Evolutionary conservation across 2,113 vertebrate species (phyloP).

Genomic region (Eulacestoma nigropectus): DNA sequence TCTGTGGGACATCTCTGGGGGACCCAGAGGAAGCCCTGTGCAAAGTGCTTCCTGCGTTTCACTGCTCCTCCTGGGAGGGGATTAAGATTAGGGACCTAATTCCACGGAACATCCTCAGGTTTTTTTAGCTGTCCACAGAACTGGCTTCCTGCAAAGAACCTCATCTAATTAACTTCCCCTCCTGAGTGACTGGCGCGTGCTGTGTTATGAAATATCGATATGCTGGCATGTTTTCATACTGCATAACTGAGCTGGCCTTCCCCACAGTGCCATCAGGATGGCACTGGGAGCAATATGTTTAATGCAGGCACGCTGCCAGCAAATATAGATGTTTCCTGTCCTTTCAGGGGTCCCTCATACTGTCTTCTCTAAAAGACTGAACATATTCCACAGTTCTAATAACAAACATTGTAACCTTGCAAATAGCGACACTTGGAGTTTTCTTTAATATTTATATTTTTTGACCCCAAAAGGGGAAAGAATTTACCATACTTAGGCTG

Average conservation of each 20-base stretch:
- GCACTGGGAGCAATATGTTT: slow-evolving; percentile 50
- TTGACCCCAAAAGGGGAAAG: slow-evolving; percentile 67
- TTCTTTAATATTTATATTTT: slow-evolving; percentile 57
- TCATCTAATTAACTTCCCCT: slow-evolving; percentile 58
- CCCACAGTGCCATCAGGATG: slow-evolving; percentile 46
- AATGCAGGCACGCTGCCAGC: background rate
- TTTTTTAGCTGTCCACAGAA: slow-evolving; percentile 73
- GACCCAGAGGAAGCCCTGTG: slow-evolving; percentile 31
- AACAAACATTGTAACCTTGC: slow-evolving; percentile 66
- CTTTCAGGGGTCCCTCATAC: background rate
- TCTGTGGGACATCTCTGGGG: slow-evolving; percentile 59
- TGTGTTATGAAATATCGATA: slow-evolving; percentile 51
- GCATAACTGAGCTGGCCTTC: slow-evolving; percentile 52
- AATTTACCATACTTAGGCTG: slow-evolving; percentile 53
- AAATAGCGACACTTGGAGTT: slow-evolving; percentile 49
- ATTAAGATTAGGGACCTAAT: slow-evolving; percentile 75
- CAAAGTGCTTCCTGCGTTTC: slow-evolving; percentile 68
- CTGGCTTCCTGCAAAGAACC: slow-evolving; percentile 76
- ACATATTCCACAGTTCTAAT: slow-evolving; percentile 40
- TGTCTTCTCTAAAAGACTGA: slow-evolving; percentile 18
- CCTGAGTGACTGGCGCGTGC: background rate
- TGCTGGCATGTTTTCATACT: slow-evolving; percentile 61
- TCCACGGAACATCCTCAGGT: slow-evolving; percentile 75
- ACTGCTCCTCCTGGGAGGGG: slow-evolving; percentile 71
- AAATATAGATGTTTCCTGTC: slow-evolving; percentile 49